phyloP scores from a whole-genome alignment of 1,140 invertebrate species.

The Drosophila fuyamai region DNA sequence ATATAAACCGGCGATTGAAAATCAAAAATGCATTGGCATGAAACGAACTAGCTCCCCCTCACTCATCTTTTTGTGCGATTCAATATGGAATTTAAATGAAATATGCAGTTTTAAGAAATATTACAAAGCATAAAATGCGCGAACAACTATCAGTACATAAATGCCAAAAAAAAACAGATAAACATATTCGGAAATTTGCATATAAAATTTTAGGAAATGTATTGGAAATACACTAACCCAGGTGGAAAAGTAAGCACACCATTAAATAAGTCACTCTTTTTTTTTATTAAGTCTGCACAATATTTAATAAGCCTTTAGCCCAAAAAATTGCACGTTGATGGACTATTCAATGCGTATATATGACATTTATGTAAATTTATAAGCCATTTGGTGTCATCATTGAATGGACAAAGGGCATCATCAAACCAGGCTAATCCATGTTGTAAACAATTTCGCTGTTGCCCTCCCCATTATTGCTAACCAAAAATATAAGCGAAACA shows the following conservation, averaged over 20 bases:
- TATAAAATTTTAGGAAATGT: constrained; percentile 15
- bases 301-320: background rate
- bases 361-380: constrained; percentile 15
- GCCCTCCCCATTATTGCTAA: constrained; percentile 31
- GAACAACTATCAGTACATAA: constrained; percentile 33
- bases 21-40: constrained; percentile 51
- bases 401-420: constrained; percentile 39
- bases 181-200: constrained; percentile 26
- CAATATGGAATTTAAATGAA: constrained; percentile 45
- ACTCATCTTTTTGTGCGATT: constrained; percentile 15
- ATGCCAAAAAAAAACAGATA: constrained; percentile 1
- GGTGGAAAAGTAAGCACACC: background rate
- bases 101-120: constrained; percentile 34
- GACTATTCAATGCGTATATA: constrained; percentile 5
- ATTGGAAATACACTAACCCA: constrained; percentile 9
- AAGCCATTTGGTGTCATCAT: constrained; percentile 30
- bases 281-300: background rate
- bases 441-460: constrained; percentile 37
- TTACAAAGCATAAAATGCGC: constrained; percentile 14
- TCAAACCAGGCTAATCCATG: constrained; percentile 35
- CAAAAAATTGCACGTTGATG: background rate
- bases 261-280: background rate
- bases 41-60: constrained; percentile 15
- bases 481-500: constrained; percentile 38
- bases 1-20: constrained; percentile 37